phyloP scores from a whole-genome alignment of 1,140 invertebrate species.

The Hycleus cichorii region DNA sequence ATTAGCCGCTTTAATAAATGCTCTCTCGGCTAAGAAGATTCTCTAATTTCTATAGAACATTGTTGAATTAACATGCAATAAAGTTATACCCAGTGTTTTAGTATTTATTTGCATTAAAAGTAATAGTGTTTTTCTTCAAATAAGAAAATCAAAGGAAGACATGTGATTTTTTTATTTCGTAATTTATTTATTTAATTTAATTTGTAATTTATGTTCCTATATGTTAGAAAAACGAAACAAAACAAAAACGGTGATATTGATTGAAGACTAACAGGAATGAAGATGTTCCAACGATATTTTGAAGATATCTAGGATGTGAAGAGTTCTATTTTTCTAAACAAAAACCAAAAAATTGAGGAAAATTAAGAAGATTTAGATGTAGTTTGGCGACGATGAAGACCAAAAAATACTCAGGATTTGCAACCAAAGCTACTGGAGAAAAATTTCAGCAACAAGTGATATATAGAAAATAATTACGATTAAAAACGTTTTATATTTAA shows the following conservation, averaged over 20 bases:
- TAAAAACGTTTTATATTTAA: background rate
- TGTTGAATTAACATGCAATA: conserved; percentile 1
- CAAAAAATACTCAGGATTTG: background rate
- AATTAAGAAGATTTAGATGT: too few relatives aligned
- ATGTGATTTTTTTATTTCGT: too few relatives aligned
- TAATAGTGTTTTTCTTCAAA: too few relatives aligned
- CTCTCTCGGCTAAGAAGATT: too few relatives aligned
- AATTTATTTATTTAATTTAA: conserved; percentile 5
- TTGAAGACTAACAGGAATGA: too few relatives aligned
- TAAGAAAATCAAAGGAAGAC: too few relatives aligned
- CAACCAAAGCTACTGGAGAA: background rate
- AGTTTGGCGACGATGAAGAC: too few relatives aligned
- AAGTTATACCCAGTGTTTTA: conserved; percentile 14
- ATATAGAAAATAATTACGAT: background rate
- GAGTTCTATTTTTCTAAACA: too few relatives aligned
- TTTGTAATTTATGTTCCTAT: conserved; percentile 10
- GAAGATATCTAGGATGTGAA: background rate
- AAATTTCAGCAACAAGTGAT: background rate
- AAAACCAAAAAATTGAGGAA: too few relatives aligned
- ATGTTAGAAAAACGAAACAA: background rate
- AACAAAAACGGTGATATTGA: too few relatives aligned
- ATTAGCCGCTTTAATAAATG: too few relatives aligned
- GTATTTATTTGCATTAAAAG: conserved; percentile 9
- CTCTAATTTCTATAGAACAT: too few relatives aligned
- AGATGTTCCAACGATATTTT: background rate